Evolutionary conservation across 2,888 invertebrate genomes (phyloP), one percentile per base, ranked within the genome.

Genomic region (Vannuccia rotundouncinata): DNA sequence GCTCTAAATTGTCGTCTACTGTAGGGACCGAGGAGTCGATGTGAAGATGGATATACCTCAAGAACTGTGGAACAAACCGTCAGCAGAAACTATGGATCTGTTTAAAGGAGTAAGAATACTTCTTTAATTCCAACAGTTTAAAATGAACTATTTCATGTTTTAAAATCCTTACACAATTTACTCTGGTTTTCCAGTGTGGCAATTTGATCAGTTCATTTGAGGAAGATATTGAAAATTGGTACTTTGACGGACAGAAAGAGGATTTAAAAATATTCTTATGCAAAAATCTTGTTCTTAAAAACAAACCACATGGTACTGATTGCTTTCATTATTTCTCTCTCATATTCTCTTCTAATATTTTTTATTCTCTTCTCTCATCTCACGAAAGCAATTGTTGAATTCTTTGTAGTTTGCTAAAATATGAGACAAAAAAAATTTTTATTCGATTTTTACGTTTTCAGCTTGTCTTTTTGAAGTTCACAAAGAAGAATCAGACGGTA

Each of bases 151-250:
- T n/a, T n/a, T n/a, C n/a, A n/a, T n/a, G n/a, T n/a, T n/a, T n/a
- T n/a, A n/a, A n/a, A n/a, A n/a, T n/a, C n/a, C n/a, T n/a, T n/a
- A n/a, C n/a, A n/a, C n/a, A n/a, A n/a, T n/a, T n/a, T n/a, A n/a
- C n/a, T 45, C 45, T 45, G 45, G 5, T 73, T 73, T 81, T 85
- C 5, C 85, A 91, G 90, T 96, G 96, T 88, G 95, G 95, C 89
- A 91, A 91, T 83, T 90, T 96, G 83, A 87, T 95, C 31, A 95
- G 95, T 88, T 91, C 92, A 84, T 91, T 94, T 87, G 96, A 97
- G 88, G 91, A 91, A 1, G 92, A 91, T 74, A 93, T 97, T 79
- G 94, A 94, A 87, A 91, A 93, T 27, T 97, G 96, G 96, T 97
- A 95, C 86, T 93, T 92, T 88, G 91, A 93, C 80, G 90, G 92